Percentiles rank a stretch among this genome's conserved stretches.
Evolutionary conservation across 2,797 vertebrate genomes (phyloP).

Genomic region (Coccyzus lansbergi): DNA sequence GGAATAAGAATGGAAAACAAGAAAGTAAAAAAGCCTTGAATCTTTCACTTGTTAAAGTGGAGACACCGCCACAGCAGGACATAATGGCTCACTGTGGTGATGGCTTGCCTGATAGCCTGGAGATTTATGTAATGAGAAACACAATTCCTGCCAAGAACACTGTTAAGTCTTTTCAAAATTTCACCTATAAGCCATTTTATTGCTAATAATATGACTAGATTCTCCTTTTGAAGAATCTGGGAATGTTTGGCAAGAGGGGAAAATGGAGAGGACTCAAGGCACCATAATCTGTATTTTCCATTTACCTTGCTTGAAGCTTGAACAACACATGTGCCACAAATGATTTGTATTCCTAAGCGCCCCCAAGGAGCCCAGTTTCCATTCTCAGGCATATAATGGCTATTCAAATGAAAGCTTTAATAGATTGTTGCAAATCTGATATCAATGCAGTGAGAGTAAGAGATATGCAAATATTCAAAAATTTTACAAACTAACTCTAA

Average conservation of each 20-base stretch:
- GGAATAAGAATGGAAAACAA: constrained; percentile 11
- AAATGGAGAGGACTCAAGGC: constrained; percentile 51
- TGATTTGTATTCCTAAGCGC: constrained; percentile 28
- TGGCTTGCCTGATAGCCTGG: constrained; percentile 54
- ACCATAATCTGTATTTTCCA: constrained; percentile 50
- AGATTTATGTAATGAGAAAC: constrained; percentile 72
- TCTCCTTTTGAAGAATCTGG: constrained; percentile 65
- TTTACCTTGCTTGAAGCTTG: constrained; percentile 57
- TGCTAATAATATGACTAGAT: constrained; percentile 66
- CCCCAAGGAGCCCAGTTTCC: constrained; percentile 30
- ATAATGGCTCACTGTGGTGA: constrained; percentile 37
- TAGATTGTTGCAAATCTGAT: constrained; percentile 48
- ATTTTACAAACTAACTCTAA: constrained; percentile 42
- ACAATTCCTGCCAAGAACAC: constrained; percentile 59
- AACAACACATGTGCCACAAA: constrained; percentile 58
- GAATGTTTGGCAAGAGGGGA: constrained; percentile 57
- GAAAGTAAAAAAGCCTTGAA: constrained; percentile 40
- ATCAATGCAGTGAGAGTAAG: not conserved
- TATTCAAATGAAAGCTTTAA: constrained; percentile 50
- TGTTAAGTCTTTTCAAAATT: constrained; percentile 55
- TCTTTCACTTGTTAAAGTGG: constrained; percentile 54
- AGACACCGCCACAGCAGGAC: constrained; percentile 62
- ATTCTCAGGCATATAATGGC: constrained; percentile 35
- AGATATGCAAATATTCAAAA: constrained; percentile 18
- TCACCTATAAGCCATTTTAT: constrained; percentile 68